phyloP scores from a whole-genome alignment of 2,888 invertebrate species.

The Morpho achilles region DNA sequence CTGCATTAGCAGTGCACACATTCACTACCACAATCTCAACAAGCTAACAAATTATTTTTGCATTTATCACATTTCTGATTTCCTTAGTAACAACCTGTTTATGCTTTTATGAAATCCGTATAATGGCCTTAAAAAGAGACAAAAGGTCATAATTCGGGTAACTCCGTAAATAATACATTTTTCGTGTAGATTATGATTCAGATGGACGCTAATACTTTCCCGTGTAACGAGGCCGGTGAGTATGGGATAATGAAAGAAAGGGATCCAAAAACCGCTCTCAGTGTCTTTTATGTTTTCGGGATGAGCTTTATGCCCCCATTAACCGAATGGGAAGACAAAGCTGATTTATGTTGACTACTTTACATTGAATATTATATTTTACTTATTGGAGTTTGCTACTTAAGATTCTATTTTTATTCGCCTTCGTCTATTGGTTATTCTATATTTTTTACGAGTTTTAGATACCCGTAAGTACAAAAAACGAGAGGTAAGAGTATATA shows the following conservation, averaged over 20 bases:
- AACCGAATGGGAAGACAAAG: conserved; percentile 5
- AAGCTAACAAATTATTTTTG: not conserved
- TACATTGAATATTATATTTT: too few relatives aligned
- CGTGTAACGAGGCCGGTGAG: conserved; percentile 22
- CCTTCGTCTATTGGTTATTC: too few relatives aligned
- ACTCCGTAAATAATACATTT: conserved; percentile 24
- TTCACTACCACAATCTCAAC: too few relatives aligned
- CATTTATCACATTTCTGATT: conserved; percentile 1
- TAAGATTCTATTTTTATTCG: too few relatives aligned
- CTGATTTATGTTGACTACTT: not conserved
- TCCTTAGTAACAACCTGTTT: conserved; percentile 15
- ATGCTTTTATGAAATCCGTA: conserved; percentile 18
- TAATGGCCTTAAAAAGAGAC: conserved; percentile 25
- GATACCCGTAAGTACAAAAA: too few relatives aligned
- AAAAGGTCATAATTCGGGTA: conserved; percentile 25
- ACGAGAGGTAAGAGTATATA: too few relatives aligned
- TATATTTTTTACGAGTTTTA: too few relatives aligned
- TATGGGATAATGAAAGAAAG: conserved; percentile 24
- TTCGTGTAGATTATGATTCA: conserved; percentile 24
- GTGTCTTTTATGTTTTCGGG: conserved; percentile 22
- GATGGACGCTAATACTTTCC: conserved; percentile 21
- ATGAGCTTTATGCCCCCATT: conserved; percentile 22
- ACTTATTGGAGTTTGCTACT: too few relatives aligned
- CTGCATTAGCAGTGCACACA: too few relatives aligned
- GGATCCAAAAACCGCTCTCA: conserved; percentile 17